Base-by-base conservation (phyloP, 1,140 invertebrate genomes). In the Pseudomyrmex flavicornis region DNA sequence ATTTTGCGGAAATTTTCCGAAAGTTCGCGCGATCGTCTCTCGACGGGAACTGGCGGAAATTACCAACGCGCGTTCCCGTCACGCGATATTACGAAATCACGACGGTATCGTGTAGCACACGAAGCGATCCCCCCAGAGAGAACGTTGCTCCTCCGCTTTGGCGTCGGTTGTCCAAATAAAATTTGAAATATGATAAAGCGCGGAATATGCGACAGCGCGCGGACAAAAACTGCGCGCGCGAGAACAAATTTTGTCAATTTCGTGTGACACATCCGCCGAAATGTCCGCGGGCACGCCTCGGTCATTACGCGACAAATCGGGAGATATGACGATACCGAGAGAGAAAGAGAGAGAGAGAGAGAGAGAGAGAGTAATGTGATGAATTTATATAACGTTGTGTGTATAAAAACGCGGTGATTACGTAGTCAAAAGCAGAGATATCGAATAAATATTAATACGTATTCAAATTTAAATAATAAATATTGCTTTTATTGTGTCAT, bases 191-290 rank as follows among this genome's bases (percentile, higher is more conserved):
- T 70, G 46, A 68, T 69, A 79, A 59, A 80, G 54, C 44, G n/a
- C 17, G 54, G 66, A 44, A 72, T 48, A 22, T 61, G 54, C 44
- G 66, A 46, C 17, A 17, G 66, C 44, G 20, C 22, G 66, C 20
- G 17, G 59, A 59, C 70, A 80, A 80, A 80, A 70, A 70, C 26
- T 70, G 52, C 54, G 26, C 59, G 74, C 48, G 22, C 20, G 20
- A 22, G 20, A 22, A 80, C 70, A 70, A 80, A 72, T 80, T 80
- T 80, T 50, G 54, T 70, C 46, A 70, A 70, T 80, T 80, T 80
- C n/a, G 20, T 46, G 76, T 26, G 75, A 77, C 66, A 77, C 66
- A 54, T 52, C 56, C 22, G 50, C 54, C 17, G 48, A 56, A 26
- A 58, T 17, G 13, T 20, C 68, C 50, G 48, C 12, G 17, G 17